A percentile compares a stretch with the other conserved stretches of the same genome.
These are phyloP conservation scores for Gephyroberyx darwinii DNA, from an alignment of 2,797 vertebrate genomes.

Conservation along the genomic window DNA sequence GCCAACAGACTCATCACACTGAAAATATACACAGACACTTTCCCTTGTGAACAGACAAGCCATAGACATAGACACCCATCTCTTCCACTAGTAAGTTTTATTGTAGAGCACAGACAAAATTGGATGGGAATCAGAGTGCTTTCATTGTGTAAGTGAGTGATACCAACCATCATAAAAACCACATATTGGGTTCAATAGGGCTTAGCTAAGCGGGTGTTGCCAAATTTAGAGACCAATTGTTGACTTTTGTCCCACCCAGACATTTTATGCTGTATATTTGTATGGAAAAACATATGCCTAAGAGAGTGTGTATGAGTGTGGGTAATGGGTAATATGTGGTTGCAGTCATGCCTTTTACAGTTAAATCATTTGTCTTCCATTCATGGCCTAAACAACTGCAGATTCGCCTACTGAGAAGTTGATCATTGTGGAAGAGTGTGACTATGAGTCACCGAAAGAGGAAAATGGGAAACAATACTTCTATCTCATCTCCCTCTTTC, in stretches of 20 bases:
- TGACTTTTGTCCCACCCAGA: too few relatives aligned
- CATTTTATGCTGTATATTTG: too few relatives aligned
- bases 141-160: slow-evolving; percentile 6
- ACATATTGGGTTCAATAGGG: too few relatives aligned
- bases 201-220: background rate
- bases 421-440: too few relatives aligned
- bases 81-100: background rate
- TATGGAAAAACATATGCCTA: too few relatives aligned
- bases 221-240: background rate
- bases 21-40: background rate
- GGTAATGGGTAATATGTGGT: background rate
- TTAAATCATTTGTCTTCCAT: background rate
- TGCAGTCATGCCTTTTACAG: background rate
- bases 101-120: background rate
- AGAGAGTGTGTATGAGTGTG: background rate
- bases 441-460: too few relatives aligned
- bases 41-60: too few relatives aligned
- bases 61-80: background rate
- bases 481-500: too few relatives aligned
- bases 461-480: too few relatives aligned
- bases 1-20: background rate
- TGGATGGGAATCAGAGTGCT: background rate
- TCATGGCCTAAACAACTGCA: too few relatives aligned
- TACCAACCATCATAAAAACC: background rate
- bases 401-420: too few relatives aligned